Evolutionary conservation across 1,140 invertebrate species (phyloP), one percentile per base, ranked within the genome.

Genomic region (Tyrophagus putrescentiae): DNA sequence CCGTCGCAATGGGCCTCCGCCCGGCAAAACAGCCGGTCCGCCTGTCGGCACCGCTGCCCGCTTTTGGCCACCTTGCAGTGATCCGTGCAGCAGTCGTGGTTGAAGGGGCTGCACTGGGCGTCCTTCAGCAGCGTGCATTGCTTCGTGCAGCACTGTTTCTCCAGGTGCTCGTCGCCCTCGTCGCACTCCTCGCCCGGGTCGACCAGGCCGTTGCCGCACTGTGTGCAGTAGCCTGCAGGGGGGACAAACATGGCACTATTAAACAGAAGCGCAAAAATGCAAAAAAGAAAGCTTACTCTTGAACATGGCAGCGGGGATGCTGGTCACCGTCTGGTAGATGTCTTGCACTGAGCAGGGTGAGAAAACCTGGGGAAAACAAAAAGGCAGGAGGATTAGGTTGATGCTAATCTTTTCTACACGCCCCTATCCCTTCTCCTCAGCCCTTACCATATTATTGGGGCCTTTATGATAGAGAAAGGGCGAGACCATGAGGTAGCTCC

Each of bases 71-170:
- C 21, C 31, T 48, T 21, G 31, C 45, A 48, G 18, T 18, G 7
- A 7, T 48, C 45, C 23, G 23, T 21, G 45, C 45, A 48, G 31
- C 45, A 48, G 18, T 48, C 45, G 45, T 48, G 45, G 21, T 48
- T 48, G 18, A 9, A 48, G 13, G 45, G 45, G 31, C 45, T 48
- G 31, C 45, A 48, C 7, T 13, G 23, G 7, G 45, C 13, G 21
- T 18, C 31, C 45, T 48, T 7, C 7, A 25, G 23, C 21, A 48
- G 18, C 21, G 18, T 48, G 31, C 7, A 7, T 13, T 6, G 23
- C 18, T 48, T 6, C 45, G 45, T 7, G 31, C 45, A 48, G 18
- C 45, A 48, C 18, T 7, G 18, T 48, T n/a, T n/a, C n/a, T 29
- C 45, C 23, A 13, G 21, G 21, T 13, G 6, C n/a, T 48, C 7